Base-by-base conservation (phyloP, 2,797 vertebrate genomes). In the Semotilus atromaculatus region DNA sequence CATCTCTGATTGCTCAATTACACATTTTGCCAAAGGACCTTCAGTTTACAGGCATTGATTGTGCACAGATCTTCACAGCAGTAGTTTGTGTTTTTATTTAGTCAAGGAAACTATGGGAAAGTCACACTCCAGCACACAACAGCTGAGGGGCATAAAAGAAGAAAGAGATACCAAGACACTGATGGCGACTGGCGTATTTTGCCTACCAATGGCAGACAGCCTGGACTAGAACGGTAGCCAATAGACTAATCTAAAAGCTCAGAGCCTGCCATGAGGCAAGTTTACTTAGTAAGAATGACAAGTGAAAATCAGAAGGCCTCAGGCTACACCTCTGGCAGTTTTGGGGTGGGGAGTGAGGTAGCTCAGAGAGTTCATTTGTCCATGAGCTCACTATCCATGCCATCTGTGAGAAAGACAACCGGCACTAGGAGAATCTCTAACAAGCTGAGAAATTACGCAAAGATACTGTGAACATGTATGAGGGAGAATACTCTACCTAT, bases 1-100 rank as follows among this genome's bases (percentile, higher is more conserved):
- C 40, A 77, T 88, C 34, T 62, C 85, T 90, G 87, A 93, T 91
- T 90, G 86, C 86, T 93, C 88, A 93, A 90, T 93, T 92, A 90
- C 87, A 87, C 87, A 86, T 86, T 79, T 70, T 82, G 77, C 81
- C 89, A 85, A 88, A 84, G 80, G 83, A 89, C 84, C 66, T 77
- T 84, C 73, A 83, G 29, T 81, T 82, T 66, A 70, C 68, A 45
- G 58, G 77, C 82, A 81, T 51, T 38, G 66, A 72, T 82, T 83
- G 60, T 11, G 45, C 36, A 80, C 40, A 48, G 26, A 84, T 84
- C 26, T 70, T 82, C 9, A 18, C 26, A 26, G 38, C 19, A 64
- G 51, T 81, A 31, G 80, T 84, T 79, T 87, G 80, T 74, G 23
- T 29, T 26, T 43, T 43, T 75, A 51, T 64, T 64, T 79, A 10